A percentile compares a stretch with the other conserved stretches of the same genome.
These are phyloP conservation scores for Solea solea DNA, from an alignment of 2,113 vertebrate genomes.

Conservation along the genomic window DNA sequence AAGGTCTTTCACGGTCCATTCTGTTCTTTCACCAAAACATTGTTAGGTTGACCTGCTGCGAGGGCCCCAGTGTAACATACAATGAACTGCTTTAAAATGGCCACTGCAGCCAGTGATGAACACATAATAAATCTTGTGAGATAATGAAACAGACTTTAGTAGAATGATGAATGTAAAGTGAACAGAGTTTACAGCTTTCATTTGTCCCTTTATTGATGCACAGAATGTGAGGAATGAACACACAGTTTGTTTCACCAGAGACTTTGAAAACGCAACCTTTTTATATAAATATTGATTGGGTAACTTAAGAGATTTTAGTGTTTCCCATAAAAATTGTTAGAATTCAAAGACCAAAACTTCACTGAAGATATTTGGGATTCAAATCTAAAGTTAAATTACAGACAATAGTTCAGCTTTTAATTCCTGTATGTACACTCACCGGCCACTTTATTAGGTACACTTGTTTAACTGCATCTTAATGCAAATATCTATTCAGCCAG, in stretches of 20 bases:
- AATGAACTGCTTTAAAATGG: constrained; percentile 2
- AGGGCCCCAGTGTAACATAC: constrained; percentile 4
- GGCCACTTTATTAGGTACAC: no score
- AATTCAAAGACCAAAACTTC: no score
- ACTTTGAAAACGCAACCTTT: not conserved
- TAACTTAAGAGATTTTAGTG: not conserved
- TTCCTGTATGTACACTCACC: no score
- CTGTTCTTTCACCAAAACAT: constrained; percentile 17
- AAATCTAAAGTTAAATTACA: no score
- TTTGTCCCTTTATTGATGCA: not conserved
- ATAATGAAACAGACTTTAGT: constrained; percentile 8
- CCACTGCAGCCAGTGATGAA: constrained; percentile 11
- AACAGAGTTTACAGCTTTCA: not conserved
- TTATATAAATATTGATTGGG: not conserved
- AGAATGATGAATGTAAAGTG: constrained; percentile 3
- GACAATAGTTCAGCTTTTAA: no score
- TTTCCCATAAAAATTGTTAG: not conserved
- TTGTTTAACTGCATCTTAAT: no score
- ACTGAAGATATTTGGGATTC: no score
- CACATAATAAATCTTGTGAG: constrained; percentile 36
- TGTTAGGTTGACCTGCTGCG: constrained; percentile 4
- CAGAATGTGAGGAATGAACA: not conserved
- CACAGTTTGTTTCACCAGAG: not conserved
- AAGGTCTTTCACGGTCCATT: constrained; percentile 9
- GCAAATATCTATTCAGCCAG: no score